These are phyloP conservation scores for Hylomyscus alleni DNA, from an alignment of 2,797 vertebrate genomes.

Conservation along the genomic window DNA sequence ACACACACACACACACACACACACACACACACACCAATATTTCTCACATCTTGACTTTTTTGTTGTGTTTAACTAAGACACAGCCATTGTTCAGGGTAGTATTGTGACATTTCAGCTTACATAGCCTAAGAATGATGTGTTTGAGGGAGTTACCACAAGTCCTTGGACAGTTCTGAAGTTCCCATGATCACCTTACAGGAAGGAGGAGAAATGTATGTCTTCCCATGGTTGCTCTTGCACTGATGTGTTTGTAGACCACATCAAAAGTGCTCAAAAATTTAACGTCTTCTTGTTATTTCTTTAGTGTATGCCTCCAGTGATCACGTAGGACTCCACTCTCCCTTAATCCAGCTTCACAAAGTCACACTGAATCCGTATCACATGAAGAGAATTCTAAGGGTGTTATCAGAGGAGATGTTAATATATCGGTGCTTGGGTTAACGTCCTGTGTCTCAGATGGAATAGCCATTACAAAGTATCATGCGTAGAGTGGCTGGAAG, in stretches of 20 bases:
- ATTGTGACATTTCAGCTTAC: conserved; percentile 42
- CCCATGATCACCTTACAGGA: conserved; percentile 32
- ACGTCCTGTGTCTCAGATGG: background rate
- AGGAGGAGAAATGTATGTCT: background rate
- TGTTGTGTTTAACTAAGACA: conserved; percentile 24
- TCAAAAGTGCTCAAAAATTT: conserved; percentile 42
- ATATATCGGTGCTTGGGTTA: conserved; percentile 28
- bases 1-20: background rate
- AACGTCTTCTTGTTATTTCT: conserved; percentile 31
- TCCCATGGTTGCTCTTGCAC: background rate
- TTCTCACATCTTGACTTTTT: conserved; percentile 12
- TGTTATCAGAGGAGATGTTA: background rate
- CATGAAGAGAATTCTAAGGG: conserved; percentile 23
- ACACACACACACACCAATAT: background rate
- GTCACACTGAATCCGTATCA: background rate
- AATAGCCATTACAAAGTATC: background rate
- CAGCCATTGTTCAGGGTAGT: background rate
- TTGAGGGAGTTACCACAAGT: conserved; percentile 44
- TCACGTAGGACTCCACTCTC: background rate
- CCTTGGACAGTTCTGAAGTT: background rate
- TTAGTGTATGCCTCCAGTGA: background rate
- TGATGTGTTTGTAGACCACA: conserved; percentile 23
- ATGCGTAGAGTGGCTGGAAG: background rate
- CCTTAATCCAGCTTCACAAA: conserved; percentile 34
- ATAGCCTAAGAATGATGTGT: conserved; percentile 46